Evolutionary conservation across 2,888 invertebrate genomes (phyloP).

Genomic region (Dermolepida albohirtum): DNA sequence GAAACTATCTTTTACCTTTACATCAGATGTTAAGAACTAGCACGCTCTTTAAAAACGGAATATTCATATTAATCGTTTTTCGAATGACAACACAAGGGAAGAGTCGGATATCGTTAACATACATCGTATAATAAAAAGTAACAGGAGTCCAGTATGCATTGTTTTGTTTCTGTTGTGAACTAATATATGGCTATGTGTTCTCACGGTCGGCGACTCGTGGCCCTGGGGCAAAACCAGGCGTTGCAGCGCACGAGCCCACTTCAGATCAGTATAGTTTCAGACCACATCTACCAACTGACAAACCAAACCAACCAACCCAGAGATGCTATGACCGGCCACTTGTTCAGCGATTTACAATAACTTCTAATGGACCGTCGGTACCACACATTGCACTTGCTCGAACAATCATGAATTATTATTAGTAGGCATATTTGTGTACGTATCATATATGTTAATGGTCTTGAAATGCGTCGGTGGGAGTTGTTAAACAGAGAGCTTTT

Average conservation of each 20-base stretch:
- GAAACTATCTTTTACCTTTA: too few species aligned
- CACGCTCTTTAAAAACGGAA: background rate
- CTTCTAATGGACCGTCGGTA: too few species aligned
- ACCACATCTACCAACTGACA: too few species aligned
- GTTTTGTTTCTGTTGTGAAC: slow-evolving; percentile 33
- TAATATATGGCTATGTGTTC: slow-evolving; percentile 38
- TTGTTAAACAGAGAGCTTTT: too few species aligned
- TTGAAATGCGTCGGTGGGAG: too few species aligned
- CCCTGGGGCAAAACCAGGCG: slow-evolving; percentile 55
- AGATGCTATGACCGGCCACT: too few species aligned
- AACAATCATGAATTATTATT: too few species aligned
- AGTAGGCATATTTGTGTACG: too few species aligned
- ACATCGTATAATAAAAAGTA: slow-evolving; percentile 18
- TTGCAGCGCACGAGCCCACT: slow-evolving; percentile 52
- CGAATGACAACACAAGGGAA: slow-evolving; percentile 22
- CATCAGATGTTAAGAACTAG: background rate
- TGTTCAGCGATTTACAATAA: too few species aligned
- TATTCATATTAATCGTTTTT: slow-evolving; percentile 4
- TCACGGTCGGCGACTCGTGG: slow-evolving; percentile 41
- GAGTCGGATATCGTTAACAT: slow-evolving; percentile 18
- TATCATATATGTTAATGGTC: too few species aligned
- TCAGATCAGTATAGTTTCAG: slow-evolving; percentile 49
- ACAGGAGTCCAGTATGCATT: slow-evolving; percentile 24
- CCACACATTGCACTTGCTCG: too few species aligned
- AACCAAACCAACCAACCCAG: too few species aligned